These are phyloP conservation scores for Lumbricus terrestris DNA, from an alignment of 2,888 invertebrate species.

Conservation along the genomic window DNA sequence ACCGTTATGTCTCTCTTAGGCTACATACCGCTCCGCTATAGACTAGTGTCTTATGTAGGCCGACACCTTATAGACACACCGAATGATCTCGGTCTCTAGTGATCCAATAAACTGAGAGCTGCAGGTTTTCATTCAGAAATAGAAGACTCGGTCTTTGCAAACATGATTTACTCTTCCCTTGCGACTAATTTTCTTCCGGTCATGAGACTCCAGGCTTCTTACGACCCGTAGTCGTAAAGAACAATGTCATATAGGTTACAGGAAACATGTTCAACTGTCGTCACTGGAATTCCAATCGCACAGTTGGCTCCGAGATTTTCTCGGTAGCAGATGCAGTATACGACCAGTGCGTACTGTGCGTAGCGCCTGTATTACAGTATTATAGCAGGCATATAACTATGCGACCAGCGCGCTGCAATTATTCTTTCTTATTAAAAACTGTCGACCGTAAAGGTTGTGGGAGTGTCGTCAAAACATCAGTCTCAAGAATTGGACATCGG, in stretches of 20 bases:
- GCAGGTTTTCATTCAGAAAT: neutral
- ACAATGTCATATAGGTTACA: too few species aligned
- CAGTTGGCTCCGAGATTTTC: neutral
- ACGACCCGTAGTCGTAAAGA: neutral
- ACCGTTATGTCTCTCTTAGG: too few species aligned
- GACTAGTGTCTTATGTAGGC: too few species aligned
- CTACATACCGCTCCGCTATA: too few species aligned
- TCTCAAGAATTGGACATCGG: too few species aligned
- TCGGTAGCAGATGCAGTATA: neutral
- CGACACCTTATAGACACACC: too few species aligned
- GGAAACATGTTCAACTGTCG: neutral
- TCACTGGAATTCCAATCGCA: neutral
- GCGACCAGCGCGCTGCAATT: neutral
- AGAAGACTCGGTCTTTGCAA: neutral
- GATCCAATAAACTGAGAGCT: too few species aligned
- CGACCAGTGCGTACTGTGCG: too few species aligned
- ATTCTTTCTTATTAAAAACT: neutral
- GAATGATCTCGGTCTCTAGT: too few species aligned
- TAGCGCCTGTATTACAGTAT: too few species aligned
- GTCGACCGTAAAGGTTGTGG: too few species aligned
- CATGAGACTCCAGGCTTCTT: neutral
- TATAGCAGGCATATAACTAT: too few species aligned
- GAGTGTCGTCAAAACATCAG: neutral
- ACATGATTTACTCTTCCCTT: neutral
- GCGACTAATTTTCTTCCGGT: neutral